Evolutionary conservation across 1,140 invertebrate genomes (phyloP), one percentile per base, ranked within the genome.

Genomic region (Drosophila punjabiensis): DNA sequence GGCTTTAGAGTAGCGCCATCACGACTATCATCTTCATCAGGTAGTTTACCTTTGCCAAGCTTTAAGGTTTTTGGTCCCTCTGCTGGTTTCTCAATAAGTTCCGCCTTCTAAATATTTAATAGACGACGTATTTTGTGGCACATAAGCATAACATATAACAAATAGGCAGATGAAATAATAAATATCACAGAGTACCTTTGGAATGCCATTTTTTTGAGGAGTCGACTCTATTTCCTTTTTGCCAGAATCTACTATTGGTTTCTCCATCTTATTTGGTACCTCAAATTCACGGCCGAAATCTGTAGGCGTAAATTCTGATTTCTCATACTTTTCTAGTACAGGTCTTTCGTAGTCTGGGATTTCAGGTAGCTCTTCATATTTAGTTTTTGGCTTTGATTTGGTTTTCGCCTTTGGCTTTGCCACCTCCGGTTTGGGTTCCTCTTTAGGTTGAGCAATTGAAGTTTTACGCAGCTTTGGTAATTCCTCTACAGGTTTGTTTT

Each of bases 321-420:
- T 94, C 92, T 95, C 94, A 73, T 94, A 95, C 82, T 94, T 95
- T 83, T 95, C 94, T 74, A 95, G 91, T 55, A 94, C 93, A 5
- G 95, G 94, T 59, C 94, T 92, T 92, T 95, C 95, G 81, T 95
- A 95, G 93, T 96, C 96, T 28, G 96, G 95, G 76, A 97, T 97
- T 92, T 96, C 96, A n/a, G 96, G 96, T 59, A 96, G 94, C 28
- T 96, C 94, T 76, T 95, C 96, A 56, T 95, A 96, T 78, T 95
- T 95, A 64, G 94, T 93, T 39, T 94, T 94, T 58, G 94, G 93
- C 41, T 94, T 94, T 7, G 94, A 75, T 75, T 94, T 95, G 5
- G 94, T 88, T 92, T 95, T 95, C 41, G 94, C 88, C 82, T 95
- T 94, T 24, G 80, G 52, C 82, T 95, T 95, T 8, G 66, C 35